phyloP scores from a whole-genome alignment of 2,113 vertebrate species.

The Siphamia tubifer region DNA sequence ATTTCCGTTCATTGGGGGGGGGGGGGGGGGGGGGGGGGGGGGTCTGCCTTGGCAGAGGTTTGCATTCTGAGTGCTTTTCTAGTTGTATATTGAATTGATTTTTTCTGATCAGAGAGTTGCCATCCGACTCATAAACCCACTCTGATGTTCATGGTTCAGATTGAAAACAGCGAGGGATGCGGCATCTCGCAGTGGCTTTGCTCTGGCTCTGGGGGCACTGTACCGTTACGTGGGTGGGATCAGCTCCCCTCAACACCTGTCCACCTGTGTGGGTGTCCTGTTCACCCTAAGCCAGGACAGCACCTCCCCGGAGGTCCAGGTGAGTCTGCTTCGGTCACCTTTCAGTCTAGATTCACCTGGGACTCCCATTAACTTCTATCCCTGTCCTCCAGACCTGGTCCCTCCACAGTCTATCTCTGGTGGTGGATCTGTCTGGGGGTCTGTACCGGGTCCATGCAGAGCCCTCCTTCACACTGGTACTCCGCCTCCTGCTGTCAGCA shows the following conservation, averaged over 20 bases:
- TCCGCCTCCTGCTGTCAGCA: constrained; percentile 85
- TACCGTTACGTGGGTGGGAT: constrained; percentile 89
- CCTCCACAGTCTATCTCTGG: constrained; percentile 87
- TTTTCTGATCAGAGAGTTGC: too few species aligned
- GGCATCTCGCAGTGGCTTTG: constrained; percentile 87
- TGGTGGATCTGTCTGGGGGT: constrained; percentile 86
- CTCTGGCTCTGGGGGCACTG: constrained; percentile 88
- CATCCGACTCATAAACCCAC: too few species aligned
- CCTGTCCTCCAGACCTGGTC: constrained; percentile 79
- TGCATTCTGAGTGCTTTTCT: too few species aligned
- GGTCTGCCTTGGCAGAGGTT: too few species aligned
- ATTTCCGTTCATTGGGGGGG: too few species aligned
- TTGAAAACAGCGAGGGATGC: constrained; percentile 89
- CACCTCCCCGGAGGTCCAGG: constrained; percentile 95
- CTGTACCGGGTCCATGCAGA: constrained; percentile 85
- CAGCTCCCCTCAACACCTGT: constrained; percentile 87
- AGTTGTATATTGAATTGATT: too few species aligned
- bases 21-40: too few species aligned
- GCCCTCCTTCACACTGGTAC: constrained; percentile 84
- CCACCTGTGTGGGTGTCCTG: constrained; percentile 88
- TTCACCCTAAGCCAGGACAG: constrained; percentile 93
- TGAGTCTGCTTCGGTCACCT: constrained; percentile 84
- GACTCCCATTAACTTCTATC: not conserved
- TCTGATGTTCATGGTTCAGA: constrained; percentile 64
- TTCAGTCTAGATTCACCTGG: constrained; percentile 73